Evolutionary conservation across 2,113 vertebrate genomes (phyloP).

Genomic region (Hemibates koningsi): DNA sequence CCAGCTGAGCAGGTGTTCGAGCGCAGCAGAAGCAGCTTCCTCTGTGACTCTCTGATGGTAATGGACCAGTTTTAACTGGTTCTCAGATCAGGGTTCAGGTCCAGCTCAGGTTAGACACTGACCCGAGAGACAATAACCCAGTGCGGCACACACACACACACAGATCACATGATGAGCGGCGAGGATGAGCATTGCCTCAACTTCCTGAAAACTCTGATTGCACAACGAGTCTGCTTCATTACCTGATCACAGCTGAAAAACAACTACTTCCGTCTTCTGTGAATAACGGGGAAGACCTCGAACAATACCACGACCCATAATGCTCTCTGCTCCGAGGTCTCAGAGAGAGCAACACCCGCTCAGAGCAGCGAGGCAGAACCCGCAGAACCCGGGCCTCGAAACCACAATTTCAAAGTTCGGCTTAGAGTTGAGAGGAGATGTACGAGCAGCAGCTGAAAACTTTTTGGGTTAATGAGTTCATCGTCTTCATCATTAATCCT

Average conservation of each 20-base stretch:
- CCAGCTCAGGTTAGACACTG: not conserved
- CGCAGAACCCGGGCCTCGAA: not conserved
- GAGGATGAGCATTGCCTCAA: not conserved
- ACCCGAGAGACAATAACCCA: not conserved
- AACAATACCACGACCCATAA: not conserved
- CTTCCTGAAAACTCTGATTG: slow-evolving; percentile 3
- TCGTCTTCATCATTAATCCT: not conserved
- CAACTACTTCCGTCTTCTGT: not conserved
- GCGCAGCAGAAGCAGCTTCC: not conserved
- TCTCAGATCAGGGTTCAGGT: not conserved
- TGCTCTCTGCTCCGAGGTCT: not conserved
- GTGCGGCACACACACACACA: not conserved
- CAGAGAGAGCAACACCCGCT: not conserved
- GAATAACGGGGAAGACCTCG: not conserved
- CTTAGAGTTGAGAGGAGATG: not conserved
- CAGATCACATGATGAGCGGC: not conserved
- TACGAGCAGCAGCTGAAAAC: not conserved
- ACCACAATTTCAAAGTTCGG: not conserved
- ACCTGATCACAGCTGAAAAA: not conserved
- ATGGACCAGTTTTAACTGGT: not conserved
- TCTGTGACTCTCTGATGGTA: not conserved
- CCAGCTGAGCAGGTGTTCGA: not conserved
- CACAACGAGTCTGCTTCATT: not conserved
- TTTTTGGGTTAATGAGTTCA: not conserved
- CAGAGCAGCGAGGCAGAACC: not conserved